A percentile compares a stretch with the other conserved stretches of the same genome.
phyloP scores from a whole-genome alignment of 64 coral and sea anemone species.

The Actinia tenebrosa region DNA sequence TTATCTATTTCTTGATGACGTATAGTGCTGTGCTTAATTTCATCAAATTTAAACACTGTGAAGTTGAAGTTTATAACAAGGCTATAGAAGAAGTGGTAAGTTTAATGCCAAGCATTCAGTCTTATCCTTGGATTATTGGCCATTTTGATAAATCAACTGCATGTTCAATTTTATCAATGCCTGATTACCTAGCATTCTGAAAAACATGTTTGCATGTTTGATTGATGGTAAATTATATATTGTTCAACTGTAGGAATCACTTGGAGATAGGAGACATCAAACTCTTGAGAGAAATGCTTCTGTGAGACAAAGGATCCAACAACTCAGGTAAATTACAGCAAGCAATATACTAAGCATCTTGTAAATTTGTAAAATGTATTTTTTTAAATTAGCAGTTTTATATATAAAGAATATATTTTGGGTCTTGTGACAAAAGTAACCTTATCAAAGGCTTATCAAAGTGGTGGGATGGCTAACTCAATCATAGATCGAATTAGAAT shows the following conservation, averaged over 20 bases:
- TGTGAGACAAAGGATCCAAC: constrained; percentile 11
- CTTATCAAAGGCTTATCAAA: no score
- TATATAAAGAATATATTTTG: no score
- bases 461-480: no score
- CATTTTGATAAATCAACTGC: no score
- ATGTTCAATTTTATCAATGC: no score
- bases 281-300: constrained; percentile 16
- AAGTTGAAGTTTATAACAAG: constrained; percentile 63
- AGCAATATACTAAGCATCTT: neutral
- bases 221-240: neutral
- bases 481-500: no score
- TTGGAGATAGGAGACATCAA: constrained; percentile 18
- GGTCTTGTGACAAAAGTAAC: no score
- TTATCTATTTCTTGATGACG: neutral
- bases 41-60: constrained; percentile 67
- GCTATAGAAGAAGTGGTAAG: constrained; percentile 68
- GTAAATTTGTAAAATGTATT: no score
- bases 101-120: neutral
- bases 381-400: no score
- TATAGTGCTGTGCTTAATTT: constrained; percentile 84
- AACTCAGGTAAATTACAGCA: neutral
- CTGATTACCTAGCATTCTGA: no score
- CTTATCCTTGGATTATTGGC: neutral
- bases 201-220: no score
- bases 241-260: neutral